Evolutionary conservation across 2,797 vertebrate genomes (phyloP).

Genomic region (Tarsius wallacei): DNA sequence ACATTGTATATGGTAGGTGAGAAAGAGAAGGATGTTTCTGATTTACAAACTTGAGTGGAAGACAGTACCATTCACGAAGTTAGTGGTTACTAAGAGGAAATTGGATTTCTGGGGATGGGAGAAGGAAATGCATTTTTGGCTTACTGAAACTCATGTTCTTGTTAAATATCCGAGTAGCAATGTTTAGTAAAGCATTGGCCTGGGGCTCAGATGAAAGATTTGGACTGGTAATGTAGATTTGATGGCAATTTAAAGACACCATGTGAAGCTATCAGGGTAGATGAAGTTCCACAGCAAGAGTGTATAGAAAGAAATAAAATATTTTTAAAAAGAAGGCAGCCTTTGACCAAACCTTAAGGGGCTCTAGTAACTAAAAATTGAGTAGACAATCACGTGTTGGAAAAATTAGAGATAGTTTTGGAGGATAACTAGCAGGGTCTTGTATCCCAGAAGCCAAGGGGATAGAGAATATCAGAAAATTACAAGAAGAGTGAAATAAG

Average conservation of each 20-base stretch:
- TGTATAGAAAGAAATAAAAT: not conserved
- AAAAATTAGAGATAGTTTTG: not conserved
- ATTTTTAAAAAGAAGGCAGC: not conserved
- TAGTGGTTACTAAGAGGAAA: not conserved
- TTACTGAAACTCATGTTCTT: not conserved
- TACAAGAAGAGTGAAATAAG: not conserved
- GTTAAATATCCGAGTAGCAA: not conserved
- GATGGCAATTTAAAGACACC: not conserved
- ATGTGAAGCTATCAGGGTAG: not conserved
- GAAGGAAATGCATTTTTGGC: not conserved
- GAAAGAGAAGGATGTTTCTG: not conserved
- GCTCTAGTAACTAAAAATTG: not conserved
- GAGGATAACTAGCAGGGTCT: not conserved
- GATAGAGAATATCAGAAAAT: not conserved
- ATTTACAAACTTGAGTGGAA: not conserved
- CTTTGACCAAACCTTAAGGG: not conserved
- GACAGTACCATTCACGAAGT: not conserved
- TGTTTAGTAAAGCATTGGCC: not conserved
- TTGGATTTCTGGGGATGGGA: not conserved
- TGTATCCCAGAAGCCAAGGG: not conserved
- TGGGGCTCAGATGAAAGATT: not conserved
- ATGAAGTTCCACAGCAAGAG: not conserved
- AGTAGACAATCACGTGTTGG: not conserved
- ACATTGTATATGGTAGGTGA: fast-evolving
- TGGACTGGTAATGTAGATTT: not conserved